Percentiles rank a stretch among this genome's conserved stretches.
phyloP scores from a whole-genome alignment of 2,888 invertebrate species.

The Caenorhabditis macrosperma region DNA sequence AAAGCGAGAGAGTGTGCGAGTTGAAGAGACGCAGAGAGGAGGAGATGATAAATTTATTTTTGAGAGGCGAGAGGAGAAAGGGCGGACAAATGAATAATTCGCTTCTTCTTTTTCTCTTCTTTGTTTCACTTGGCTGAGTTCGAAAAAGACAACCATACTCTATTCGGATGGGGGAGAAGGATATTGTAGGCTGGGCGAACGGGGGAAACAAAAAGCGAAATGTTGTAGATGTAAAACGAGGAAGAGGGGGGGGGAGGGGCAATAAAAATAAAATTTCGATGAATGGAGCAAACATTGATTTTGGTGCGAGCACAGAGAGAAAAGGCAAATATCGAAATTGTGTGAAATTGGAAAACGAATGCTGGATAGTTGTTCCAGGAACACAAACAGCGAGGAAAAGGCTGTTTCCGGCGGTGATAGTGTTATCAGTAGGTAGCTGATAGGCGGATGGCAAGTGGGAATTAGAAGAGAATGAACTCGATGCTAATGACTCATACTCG shows the following conservation, averaged over 20 bases:
- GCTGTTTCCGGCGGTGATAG: slow-evolving; percentile 7
- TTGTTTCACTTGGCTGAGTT: not conserved
- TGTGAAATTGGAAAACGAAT: slow-evolving; percentile 17
- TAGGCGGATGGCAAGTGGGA: not conserved
- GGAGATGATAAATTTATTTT: not conserved
- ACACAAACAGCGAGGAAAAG: not conserved
- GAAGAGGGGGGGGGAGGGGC: not conserved
- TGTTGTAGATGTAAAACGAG: slow-evolving; percentile 23
- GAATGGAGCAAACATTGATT: slow-evolving; percentile 56
- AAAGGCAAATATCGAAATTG: slow-evolving; percentile 27
- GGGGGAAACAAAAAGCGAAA: slow-evolving; percentile 31
- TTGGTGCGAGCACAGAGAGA: slow-evolving; percentile 5
- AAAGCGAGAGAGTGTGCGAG: slow-evolving; percentile 1
- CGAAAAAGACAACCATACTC: slow-evolving; percentile 15
- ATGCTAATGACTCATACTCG: slow-evolving; percentile 12
- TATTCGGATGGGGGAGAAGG: slow-evolving; percentile 11
- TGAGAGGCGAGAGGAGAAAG: not conserved
- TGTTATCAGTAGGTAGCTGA: not conserved
- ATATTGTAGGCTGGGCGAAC: slow-evolving; percentile 1
- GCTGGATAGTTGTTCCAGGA: not conserved
- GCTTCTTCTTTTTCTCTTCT: not conserved
- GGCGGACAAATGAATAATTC: slow-evolving; percentile 19
- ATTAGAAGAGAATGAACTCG: not conserved
- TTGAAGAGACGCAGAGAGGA: not conserved
- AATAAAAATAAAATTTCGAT: slow-evolving; percentile 55